Conservation (phyloP, 2,888 invertebrate species). For the Diarsia dahlii region DNA sequence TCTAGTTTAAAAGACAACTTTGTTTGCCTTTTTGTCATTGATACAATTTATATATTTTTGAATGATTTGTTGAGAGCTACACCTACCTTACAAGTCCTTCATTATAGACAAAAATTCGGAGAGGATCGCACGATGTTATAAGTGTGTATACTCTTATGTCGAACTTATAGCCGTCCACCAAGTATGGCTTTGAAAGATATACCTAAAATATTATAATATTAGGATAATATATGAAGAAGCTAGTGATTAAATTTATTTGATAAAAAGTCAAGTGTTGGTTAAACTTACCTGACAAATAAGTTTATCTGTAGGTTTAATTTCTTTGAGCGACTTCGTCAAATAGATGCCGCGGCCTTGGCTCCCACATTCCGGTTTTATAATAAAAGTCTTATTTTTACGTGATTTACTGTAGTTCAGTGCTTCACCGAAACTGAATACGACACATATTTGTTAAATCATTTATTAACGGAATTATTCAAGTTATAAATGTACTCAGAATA, state of each 20-base stretch:
- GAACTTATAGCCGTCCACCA: conserved; percentile 98
- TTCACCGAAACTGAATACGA: conserved; percentile 92
- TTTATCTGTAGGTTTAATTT: conserved; percentile 94
- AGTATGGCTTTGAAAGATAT: conserved; percentile 93
- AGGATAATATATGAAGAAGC: background rate
- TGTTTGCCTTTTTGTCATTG: background rate
- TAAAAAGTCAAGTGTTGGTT: background rate
- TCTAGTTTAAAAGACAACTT: background rate
- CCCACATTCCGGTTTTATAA: conserved; percentile 97
- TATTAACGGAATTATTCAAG: background rate
- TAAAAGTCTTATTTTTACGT: conserved; percentile 94
- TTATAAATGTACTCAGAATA: conserved; percentile 7
- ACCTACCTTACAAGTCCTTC: conserved; percentile 95
- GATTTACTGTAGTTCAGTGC: conserved; percentile 93
- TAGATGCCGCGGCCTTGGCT: conserved; percentile 98
- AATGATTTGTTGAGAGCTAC: background rate
- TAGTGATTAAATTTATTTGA: background rate
- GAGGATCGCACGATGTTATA: conserved; percentile 97
- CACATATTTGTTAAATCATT: background rate
- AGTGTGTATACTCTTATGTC: conserved; percentile 97
- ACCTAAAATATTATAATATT: conserved; percentile 78
- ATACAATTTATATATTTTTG: background rate
- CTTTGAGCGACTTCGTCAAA: conserved; percentile 95
- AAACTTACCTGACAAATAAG: conserved; percentile 95
- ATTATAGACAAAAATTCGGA: conserved; percentile 97